These are phyloP conservation scores for Ylistrum balloti DNA, from an alignment of 1,140 invertebrate genomes.

Conservation along the genomic window DNA sequence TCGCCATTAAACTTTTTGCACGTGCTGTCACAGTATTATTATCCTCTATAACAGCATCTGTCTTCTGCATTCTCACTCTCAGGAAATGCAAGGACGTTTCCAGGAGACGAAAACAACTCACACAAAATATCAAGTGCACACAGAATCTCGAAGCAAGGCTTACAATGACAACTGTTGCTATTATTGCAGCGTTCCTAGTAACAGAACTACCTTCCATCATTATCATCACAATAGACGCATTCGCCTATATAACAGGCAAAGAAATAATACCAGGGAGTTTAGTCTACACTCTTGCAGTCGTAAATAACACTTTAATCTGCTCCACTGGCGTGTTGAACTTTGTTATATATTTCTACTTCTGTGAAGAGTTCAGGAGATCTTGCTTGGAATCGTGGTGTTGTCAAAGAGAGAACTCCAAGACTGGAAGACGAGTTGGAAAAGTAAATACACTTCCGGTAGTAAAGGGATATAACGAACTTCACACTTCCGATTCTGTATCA, in stretches of 20 bases:
- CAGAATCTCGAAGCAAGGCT: not conserved
- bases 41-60: not conserved
- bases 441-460: not conserved
- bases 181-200: not conserved
- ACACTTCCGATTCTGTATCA: not conserved
- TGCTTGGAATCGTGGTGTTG: not conserved
- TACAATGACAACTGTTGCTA: not conserved
- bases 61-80: not conserved
- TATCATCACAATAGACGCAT: not conserved
- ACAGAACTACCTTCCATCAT: not conserved
- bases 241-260: not conserved
- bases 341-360: not conserved
- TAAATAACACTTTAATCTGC: not conserved
- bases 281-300: not conserved
- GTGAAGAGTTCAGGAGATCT: not conserved
- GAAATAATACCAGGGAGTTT: not conserved
- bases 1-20: not conserved
- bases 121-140: not conserved
- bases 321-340: not conserved
- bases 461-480: not conserved
- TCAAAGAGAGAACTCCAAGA: not conserved
- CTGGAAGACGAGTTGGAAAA: not conserved
- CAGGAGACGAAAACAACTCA: not conserved
- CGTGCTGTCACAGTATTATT: not conserved
- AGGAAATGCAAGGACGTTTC: not conserved